These are phyloP conservation scores for Acipenser oxyrinchus DNA, from an alignment of 2,797 vertebrate genomes.

Conservation along the genomic window DNA sequence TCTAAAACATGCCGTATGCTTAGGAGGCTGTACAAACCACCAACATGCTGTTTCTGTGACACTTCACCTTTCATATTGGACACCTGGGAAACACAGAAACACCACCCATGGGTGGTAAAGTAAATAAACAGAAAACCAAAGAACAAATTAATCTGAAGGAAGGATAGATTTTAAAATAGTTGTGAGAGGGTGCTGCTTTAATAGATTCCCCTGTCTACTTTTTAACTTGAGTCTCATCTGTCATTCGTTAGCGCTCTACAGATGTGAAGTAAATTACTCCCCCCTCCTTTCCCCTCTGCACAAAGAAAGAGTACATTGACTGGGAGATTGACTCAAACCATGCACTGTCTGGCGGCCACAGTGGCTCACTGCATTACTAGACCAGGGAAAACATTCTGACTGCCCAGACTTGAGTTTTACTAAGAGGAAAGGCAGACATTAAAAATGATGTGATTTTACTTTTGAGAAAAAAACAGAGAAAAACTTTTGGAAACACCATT, in stretches of 20 bases:
- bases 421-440: too few relatives aligned
- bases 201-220: slow-evolving; percentile 10
- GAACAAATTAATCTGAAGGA: too few relatives aligned
- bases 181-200: background rate
- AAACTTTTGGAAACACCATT: background rate
- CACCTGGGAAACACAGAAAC: too few relatives aligned
- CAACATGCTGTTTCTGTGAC: background rate
- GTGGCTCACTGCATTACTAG: background rate
- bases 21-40: too few relatives aligned
- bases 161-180: too few relatives aligned
- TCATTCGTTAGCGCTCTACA: slow-evolving; percentile 30
- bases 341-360: background rate
- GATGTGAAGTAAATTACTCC: slow-evolving; percentile 31
- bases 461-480: background rate
- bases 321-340: background rate
- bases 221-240: slow-evolving; percentile 18
- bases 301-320: background rate
- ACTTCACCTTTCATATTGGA: background rate
- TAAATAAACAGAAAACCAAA: too few relatives aligned
- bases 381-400: background rate
- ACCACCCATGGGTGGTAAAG: too few relatives aligned
- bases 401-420: too few relatives aligned
- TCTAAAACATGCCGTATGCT: too few relatives aligned
- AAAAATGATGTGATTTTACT: background rate
- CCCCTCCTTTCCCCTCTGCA: background rate